These are phyloP conservation scores for Drosophila bocqueti DNA, from an alignment of 1,140 invertebrate species.

Conservation along the genomic window DNA sequence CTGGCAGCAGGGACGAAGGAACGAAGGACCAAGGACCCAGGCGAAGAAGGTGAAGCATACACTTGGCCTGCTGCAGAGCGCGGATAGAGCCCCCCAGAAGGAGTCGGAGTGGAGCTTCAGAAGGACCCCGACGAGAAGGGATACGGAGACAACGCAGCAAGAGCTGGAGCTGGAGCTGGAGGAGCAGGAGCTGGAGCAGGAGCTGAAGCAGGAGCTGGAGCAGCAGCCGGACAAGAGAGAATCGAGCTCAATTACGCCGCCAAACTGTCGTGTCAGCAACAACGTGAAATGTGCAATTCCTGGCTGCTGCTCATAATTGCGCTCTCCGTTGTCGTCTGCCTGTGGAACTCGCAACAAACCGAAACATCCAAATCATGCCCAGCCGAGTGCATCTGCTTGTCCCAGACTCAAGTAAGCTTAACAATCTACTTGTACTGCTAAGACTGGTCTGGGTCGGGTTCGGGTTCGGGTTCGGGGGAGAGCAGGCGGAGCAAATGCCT, in stretches of 20 bases:
- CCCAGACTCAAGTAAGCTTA: conserved; percentile 90
- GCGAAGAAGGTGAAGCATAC: conserved; percentile 21
- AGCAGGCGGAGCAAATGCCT: neutral
- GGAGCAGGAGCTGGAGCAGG: conserved; percentile 3
- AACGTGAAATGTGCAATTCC: conserved; percentile 85
- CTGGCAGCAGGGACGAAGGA: conserved; percentile 12
- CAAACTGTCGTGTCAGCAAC: conserved; percentile 83
- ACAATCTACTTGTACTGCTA: conserved; percentile 58
- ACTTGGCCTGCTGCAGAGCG: conserved; percentile 5
- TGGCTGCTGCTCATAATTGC: conserved; percentile 84
- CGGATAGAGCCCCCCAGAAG: neutral
- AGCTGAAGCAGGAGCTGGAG: conserved; percentile 7
- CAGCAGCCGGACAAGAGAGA: conserved; percentile 62
- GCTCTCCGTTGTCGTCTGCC: conserved; percentile 85
- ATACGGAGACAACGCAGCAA: neutral
- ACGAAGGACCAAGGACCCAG: neutral
- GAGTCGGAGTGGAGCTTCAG: conserved; percentile 4
- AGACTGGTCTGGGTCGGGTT: neutral
- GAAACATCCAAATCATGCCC: conserved; percentile 87
- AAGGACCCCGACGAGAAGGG: neutral
- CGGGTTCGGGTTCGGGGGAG: too few species aligned
- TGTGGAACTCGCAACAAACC: conserved; percentile 85
- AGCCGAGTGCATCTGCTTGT: conserved; percentile 92
- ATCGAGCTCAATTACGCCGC: conserved; percentile 83
- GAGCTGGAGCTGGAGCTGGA: conserved; percentile 9